Conservation (phyloP, 2,797 vertebrate genomes). For the Syngnathus acus region DNA sequence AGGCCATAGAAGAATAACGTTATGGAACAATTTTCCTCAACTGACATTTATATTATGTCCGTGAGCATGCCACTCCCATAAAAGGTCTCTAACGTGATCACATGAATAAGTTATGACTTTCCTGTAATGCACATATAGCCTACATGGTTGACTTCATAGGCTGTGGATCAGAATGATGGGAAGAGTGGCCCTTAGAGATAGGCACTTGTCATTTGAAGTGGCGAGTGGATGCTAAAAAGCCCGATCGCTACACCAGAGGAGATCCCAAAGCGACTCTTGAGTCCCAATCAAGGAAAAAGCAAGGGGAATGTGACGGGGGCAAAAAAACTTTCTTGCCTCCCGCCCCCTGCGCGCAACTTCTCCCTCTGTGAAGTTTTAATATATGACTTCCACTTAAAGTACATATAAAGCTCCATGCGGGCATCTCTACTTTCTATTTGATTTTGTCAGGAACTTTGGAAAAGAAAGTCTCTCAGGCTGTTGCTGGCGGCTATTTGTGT, state of each 20-base stretch:
- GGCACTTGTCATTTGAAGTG: conserved; percentile 38
- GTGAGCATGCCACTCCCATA: conserved; percentile 8
- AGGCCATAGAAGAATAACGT: conserved; percentile 20
- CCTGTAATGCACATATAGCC: conserved; percentile 12
- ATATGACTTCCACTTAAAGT: background rate
- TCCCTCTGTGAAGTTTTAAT: conserved; percentile 7
- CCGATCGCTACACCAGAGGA: conserved; percentile 29
- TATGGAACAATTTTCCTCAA: conserved; percentile 20
- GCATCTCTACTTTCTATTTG: background rate
- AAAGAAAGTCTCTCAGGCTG: background rate
- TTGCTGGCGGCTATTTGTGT: background rate
- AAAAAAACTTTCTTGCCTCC: conserved; percentile 1
- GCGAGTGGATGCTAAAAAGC: conserved; percentile 33
- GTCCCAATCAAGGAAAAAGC: conserved; percentile 22
- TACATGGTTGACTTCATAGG: conserved; percentile 31
- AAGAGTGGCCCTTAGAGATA: conserved; percentile 17
- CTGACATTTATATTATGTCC: conserved; percentile 16
- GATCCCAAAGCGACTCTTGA: conserved; percentile 33
- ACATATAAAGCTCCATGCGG: background rate
- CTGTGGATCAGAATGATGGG: conserved; percentile 24
- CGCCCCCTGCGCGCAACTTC: background rate
- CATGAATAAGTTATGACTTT: conserved; percentile 39
- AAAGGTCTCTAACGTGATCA: conserved; percentile 23
- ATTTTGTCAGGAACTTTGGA: background rate
- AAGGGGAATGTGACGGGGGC: conserved; percentile 14